Base-by-base conservation (phyloP, 2,888 invertebrate genomes). In the Ophioninae sp. region DNA sequence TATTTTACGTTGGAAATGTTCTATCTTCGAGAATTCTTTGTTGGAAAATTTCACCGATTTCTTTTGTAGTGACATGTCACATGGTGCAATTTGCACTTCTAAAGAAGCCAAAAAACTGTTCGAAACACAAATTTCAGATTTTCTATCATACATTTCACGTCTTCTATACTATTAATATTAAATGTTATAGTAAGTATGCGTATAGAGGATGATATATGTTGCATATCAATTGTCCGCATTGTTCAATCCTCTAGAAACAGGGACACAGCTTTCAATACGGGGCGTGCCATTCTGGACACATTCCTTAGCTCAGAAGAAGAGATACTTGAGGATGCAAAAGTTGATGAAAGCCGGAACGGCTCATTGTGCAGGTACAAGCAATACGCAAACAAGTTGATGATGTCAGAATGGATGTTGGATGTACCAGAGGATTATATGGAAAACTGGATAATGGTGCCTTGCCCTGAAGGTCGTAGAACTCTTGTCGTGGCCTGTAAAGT, bases 391-490 rank as follows among this genome's bases (percentile, higher is more conserved):
- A 94, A 95, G 87, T 93, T 99, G 7, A 99, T 99, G 97, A 91
- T 96, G 81, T 98, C 99, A 0, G 99, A 99, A 93, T 99, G 99
- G 99, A 94, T 99, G 91, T 94, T 96, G 0, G 97, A 99, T 87
- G 95, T 96, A 79, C 99, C 99, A 0, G 94, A 94, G 39, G 96
- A 97, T 91, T 94, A 97, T 74, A 91, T 94, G 82, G 94, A 95
- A 6, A 95, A 96, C 70, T 98, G 97, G 97, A 92, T 95, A 30
- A 93, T 96, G 74, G 94, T 96, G 69, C 95, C 97, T 0, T 98
- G 97, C 91, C 99, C 99, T 0, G 95, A 95, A 89, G 99, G 98
- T 30, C 95, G 95, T 81, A 94, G 99, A 78, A 95, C 95, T 88
- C 94, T 99, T n/a, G 94, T 99, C 7, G 95, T 99, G 21, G 96